phyloP scores from a whole-genome alignment of 1,140 invertebrate species.

The Drosophila azteca region DNA sequence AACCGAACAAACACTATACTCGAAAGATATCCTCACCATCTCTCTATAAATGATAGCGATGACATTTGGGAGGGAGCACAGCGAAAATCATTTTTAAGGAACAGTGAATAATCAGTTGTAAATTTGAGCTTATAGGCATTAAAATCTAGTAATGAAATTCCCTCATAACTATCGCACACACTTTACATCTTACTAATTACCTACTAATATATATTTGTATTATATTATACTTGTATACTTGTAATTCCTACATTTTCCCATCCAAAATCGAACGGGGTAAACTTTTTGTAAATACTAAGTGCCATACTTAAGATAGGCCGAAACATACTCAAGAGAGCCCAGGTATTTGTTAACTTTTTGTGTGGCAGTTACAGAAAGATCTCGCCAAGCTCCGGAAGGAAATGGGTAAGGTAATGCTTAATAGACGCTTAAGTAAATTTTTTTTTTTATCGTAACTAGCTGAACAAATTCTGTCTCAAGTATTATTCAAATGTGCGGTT shows the following conservation, averaged over 20 bases:
- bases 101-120: conserved; percentile 76
- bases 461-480: conserved; percentile 16
- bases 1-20: conserved; percentile 1
- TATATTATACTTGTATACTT: conserved; percentile 42
- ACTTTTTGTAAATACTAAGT: conserved; percentile 53
- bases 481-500: conserved; percentile 21
- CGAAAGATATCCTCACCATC: neutral
- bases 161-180: conserved; percentile 42
- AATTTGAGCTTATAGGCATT: conserved; percentile 82
- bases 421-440: conserved; percentile 26
- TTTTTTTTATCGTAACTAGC: conserved; percentile 22
- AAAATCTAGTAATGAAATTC: conserved; percentile 27
- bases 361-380: conserved; percentile 1
- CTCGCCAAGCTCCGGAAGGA: conserved; percentile 17
- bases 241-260: conserved; percentile 44
- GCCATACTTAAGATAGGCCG: neutral
- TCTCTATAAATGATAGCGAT: neutral
- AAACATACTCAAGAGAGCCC: neutral
- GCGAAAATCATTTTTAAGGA: conserved; percentile 42
- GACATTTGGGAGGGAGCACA: conserved; percentile 1
- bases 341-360: neutral
- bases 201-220: conserved; percentile 42
- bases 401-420: conserved; percentile 19
- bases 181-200: conserved; percentile 52
- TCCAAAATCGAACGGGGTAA: conserved; percentile 9